Base-by-base conservation (phyloP, 2,113 vertebrate genomes). In the Engystomops pustulosus region DNA sequence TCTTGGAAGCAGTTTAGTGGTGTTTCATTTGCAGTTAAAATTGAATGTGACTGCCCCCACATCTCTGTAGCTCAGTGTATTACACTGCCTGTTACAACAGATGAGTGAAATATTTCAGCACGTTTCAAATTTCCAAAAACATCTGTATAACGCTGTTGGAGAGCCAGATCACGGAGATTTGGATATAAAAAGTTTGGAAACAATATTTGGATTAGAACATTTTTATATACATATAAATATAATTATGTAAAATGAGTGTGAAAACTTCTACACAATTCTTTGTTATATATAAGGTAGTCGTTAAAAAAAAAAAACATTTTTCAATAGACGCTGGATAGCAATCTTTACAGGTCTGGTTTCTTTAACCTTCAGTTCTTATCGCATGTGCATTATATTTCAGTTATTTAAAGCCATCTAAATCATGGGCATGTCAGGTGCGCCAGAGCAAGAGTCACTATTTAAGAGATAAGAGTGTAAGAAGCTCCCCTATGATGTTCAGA, bases 21-120 rank as follows among this genome's bases (percentile, higher is more conserved):
- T 67, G 30, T 67, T 67, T 67, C 30, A 18, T 34, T 67, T 67
- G 17, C 62, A 67, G 32, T 36, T 32, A 36, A 17, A 36, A 67
- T 36, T 34, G 30, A 36, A 36, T 36, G 17, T 20, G 6, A 32
- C 60, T 67, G 62, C 62, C 62, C 60, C 62, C 62, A 36, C 32
- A 67, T 34, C 62, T 20, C 47, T 49, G 49, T 6, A 53, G 49
- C 49, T 53, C 15, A 7, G 15, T 32, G 1, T 65, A 65, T 65
- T 27, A 11, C 55, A 23, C 30, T 67, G 30, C 14, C 25, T 34
- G 15, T 67, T 67, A 18, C 7, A 34, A 67, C 30, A 67, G 62
- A 67, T 2, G 62, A 67, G 30, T 67, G 32, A 67, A 67, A 67
- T 18, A 67, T 67, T 67, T 67, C 62, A 34, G 62, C 62, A 67